These are phyloP conservation scores for Drosophila neotestacea DNA, from an alignment of 2,888 invertebrate genomes.

Conservation along the genomic window DNA sequence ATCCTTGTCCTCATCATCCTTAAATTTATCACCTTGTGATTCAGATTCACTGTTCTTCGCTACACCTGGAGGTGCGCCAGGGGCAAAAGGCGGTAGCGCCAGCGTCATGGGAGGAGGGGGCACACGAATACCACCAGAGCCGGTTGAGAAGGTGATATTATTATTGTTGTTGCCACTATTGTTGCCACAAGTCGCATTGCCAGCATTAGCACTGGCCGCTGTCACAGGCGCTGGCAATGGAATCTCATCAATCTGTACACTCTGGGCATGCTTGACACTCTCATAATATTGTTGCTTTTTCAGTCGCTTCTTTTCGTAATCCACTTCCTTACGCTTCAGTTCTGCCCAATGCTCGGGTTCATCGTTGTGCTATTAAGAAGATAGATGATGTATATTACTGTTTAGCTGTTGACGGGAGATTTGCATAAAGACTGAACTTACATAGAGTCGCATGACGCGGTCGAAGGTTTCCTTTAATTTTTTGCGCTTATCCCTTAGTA, in stretches of 20 bases:
- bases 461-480: constrained; percentile 98
- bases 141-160: constrained; percentile 36
- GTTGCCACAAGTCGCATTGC: constrained; percentile 12
- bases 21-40: constrained; percentile 63
- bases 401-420: constrained; percentile 54
- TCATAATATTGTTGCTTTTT: constrained; percentile 96
- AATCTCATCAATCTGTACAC: constrained; percentile 97
- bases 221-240: constrained; percentile 93
- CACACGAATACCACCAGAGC: constrained; percentile 75
- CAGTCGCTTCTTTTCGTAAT: constrained; percentile 95
- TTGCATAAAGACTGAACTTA: constrained; percentile 87
- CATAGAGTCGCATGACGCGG: constrained; percentile 97
- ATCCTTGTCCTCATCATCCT: constrained; percentile 86
- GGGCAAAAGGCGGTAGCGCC: constrained; percentile 85
- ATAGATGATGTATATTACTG: neutral
- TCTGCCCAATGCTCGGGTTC: constrained; percentile 97
- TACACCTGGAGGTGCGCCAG: constrained; percentile 89
- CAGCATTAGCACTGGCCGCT: constrained; percentile 78
- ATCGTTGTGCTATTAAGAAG: constrained; percentile 92
- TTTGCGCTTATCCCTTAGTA: constrained; percentile 97
- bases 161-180: constrained; percentile 34
- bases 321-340: constrained; percentile 94
- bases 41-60: constrained; percentile 89
- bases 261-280: constrained; percentile 97
- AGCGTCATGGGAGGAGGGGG: constrained; percentile 83